These are phyloP conservation scores for Denticeps clupeoides DNA, from an alignment of 2,797 vertebrate genomes.

Conservation along the genomic window DNA sequence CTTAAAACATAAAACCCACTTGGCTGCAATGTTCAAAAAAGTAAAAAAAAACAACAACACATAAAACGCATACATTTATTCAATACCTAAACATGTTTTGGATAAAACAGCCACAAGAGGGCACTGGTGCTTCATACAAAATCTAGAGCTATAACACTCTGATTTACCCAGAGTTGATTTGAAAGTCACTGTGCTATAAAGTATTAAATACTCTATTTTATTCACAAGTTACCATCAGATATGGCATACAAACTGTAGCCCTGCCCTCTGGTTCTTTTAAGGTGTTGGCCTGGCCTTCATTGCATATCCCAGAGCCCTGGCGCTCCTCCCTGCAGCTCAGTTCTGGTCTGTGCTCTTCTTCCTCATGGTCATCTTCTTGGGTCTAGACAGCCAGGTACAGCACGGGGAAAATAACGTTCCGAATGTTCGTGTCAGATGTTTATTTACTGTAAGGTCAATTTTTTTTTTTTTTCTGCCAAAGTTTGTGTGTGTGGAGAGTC, in stretches of 20 bases:
- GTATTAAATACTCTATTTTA: too few species aligned
- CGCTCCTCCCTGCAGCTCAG: constrained; percentile 68
- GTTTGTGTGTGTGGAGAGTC: constrained; percentile 87
- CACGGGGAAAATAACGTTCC: background rate
- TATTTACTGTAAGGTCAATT: background rate
- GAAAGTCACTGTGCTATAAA: background rate
- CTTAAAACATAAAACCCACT: too few species aligned
- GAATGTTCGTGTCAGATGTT: background rate
- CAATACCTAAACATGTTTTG: too few species aligned
- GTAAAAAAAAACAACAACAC: too few species aligned
- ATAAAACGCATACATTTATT: too few species aligned
- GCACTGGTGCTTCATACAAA: background rate
- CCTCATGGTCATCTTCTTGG: constrained; percentile 80
- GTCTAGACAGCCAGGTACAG: constrained; percentile 79
- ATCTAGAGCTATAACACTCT: background rate
- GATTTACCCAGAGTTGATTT: background rate
- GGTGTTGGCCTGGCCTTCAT: constrained; percentile 79
- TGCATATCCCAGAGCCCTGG: constrained; percentile 72
- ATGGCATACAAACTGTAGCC: too few species aligned
- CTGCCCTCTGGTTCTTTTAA: constrained; percentile 34
- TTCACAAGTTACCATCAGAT: too few species aligned
- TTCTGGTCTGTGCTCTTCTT: constrained; percentile 92
- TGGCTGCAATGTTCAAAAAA: background rate
- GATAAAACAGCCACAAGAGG: too few species aligned
- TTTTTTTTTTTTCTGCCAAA: constrained; percentile 33